These are phyloP conservation scores for Tetropium fuscum DNA, from an alignment of 2,888 invertebrate genomes.

Conservation along the genomic window DNA sequence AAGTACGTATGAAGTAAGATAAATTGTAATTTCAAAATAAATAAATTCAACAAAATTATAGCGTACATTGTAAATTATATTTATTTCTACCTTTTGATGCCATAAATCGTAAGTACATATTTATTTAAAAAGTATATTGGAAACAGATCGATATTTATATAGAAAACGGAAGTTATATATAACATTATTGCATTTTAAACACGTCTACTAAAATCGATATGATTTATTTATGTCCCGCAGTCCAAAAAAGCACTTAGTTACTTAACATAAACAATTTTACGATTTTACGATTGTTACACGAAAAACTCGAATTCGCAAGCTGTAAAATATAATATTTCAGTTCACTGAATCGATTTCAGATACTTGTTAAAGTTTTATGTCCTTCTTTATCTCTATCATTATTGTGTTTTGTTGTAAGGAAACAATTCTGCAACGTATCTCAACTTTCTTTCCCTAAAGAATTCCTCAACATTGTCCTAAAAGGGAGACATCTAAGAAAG, in stretches of 20 bases:
- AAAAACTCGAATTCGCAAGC: slow-evolving; percentile 30
- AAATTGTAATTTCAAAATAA: too few species aligned
- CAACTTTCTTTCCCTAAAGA: slow-evolving; percentile 30
- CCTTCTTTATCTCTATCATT: slow-evolving; percentile 45
- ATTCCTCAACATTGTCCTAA: slow-evolving; percentile 1
- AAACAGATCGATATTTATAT: too few species aligned
- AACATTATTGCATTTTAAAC: too few species aligned
- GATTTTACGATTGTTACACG: background rate
- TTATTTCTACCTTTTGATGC: too few species aligned
- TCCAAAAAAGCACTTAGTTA: slow-evolving; percentile 2
- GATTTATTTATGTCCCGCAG: slow-evolving; percentile 11
- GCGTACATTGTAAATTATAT: too few species aligned
- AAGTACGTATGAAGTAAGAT: too few species aligned
- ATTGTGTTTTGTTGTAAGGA: slow-evolving; percentile 42
- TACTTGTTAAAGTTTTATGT: slow-evolving; percentile 46
- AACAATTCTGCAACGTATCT: slow-evolving; percentile 21
- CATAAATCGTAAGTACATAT: too few species aligned
- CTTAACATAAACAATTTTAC: background rate
- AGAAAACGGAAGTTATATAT: too few species aligned
- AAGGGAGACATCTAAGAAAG: slow-evolving; percentile 15
- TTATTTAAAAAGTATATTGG: too few species aligned
- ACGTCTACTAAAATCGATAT: too few species aligned
- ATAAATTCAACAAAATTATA: too few species aligned
- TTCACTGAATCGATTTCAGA: slow-evolving; percentile 43
- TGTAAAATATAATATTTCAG: slow-evolving; percentile 46